Conservation (phyloP, 2,113 vertebrate genomes). For the Spheniscus mendiculus region DNA sequence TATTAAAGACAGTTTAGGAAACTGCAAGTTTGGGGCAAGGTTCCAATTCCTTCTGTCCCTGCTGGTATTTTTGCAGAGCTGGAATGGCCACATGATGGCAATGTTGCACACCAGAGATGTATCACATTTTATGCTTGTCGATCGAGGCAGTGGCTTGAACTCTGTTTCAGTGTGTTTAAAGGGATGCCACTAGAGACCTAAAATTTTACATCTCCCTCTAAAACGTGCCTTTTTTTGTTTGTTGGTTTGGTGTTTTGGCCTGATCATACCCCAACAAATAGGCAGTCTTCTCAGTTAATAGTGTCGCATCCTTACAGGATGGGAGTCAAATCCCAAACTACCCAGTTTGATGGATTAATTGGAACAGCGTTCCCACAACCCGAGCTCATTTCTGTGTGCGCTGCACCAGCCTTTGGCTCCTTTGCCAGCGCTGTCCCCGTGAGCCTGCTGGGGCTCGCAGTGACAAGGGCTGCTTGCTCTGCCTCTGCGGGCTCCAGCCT, state of each 20-base stretch:
- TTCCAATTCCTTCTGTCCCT: neutral
- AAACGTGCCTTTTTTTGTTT: neutral
- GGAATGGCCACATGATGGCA: constrained; percentile 7
- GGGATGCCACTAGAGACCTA: neutral
- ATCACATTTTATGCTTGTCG: neutral
- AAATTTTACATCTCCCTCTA: neutral
- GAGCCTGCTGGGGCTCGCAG: neutral
- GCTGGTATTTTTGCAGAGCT: neutral
- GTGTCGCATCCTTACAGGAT: neutral
- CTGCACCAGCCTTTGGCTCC: neutral
- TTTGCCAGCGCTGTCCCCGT: neutral
- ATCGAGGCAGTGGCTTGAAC: neutral
- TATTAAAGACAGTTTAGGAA: neutral
- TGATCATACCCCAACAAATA: neutral
- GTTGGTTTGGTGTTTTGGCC: neutral
- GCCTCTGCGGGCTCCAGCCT: neutral
- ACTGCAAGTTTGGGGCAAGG: accelerated
- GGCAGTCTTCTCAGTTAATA: neutral
- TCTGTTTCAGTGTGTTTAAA: neutral
- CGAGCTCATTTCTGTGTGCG: neutral
- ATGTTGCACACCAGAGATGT: neutral
- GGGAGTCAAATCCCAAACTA: neutral
- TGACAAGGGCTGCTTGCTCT: neutral
- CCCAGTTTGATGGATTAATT: neutral
- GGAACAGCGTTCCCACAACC: neutral